phyloP scores from a whole-genome alignment of 2,888 invertebrate genomes.

The Standfussiana lucernea region DNA sequence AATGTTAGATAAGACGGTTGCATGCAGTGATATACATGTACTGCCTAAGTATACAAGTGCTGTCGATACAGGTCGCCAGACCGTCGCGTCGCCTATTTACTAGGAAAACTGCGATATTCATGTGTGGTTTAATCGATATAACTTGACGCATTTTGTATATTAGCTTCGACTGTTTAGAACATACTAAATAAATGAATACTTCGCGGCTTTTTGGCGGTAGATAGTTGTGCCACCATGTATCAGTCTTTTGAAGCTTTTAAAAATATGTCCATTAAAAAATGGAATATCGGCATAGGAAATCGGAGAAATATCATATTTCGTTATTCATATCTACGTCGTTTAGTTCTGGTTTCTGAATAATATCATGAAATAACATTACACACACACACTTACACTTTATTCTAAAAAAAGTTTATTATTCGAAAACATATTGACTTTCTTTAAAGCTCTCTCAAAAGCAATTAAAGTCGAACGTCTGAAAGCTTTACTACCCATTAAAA shows the following conservation, averaged over 20 bases:
- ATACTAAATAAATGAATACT: background rate
- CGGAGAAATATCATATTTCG: too few species aligned
- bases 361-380: too few species aligned
- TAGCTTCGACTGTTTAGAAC: background rate
- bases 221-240: background rate
- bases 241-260: background rate
- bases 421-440: background rate
- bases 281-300: too few species aligned
- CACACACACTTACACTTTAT: too few species aligned
- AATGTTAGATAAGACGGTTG: conserved; percentile 19
- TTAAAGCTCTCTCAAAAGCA: background rate
- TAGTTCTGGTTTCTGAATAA: too few species aligned
- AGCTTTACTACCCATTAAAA: conserved; percentile 21
- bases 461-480: conserved; percentile 1
- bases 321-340: too few species aligned
- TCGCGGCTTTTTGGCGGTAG: background rate
- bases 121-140: conserved; percentile 8
- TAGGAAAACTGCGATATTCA: conserved; percentile 16
- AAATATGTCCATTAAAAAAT: background rate
- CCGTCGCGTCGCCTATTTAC: conserved; percentile 46
- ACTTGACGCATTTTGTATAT: background rate
- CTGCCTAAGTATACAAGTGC: background rate
- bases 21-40: conserved; percentile 22
- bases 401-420: background rate
- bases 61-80: conserved; percentile 39